phyloP scores from a whole-genome alignment of 1,140 invertebrate genomes.

The Drosophila elegans region DNA sequence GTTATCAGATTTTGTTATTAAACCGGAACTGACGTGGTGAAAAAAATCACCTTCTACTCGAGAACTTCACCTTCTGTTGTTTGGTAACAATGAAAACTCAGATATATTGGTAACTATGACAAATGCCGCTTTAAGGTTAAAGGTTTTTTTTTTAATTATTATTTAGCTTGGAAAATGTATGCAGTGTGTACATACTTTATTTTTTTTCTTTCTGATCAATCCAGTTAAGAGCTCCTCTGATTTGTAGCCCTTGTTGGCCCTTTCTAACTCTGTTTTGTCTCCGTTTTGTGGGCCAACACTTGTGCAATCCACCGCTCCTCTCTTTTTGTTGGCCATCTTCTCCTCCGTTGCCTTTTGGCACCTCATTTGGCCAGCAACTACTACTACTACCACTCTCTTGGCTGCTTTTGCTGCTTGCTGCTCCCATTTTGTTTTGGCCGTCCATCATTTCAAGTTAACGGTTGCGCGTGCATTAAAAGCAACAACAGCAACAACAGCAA shows the following conservation, averaged over 20 bases:
- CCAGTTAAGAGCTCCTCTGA: slow-evolving; percentile 8
- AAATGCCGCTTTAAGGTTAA: too few species aligned
- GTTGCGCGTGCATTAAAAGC: slow-evolving; percentile 50
- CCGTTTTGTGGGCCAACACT: slow-evolving; percentile 50
- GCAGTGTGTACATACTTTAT: background rate
- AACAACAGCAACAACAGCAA: slow-evolving; percentile 45
- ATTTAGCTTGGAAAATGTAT: background rate
- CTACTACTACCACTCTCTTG: slow-evolving; percentile 13
- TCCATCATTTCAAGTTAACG: slow-evolving; percentile 71
- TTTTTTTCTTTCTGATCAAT: background rate
- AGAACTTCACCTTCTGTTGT: background rate
- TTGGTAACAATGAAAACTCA: background rate
- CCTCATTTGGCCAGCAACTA: slow-evolving; percentile 43
- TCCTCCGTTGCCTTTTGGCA: slow-evolving; percentile 33
- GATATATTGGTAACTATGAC: too few species aligned
- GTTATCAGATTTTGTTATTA: slow-evolving; percentile 2
- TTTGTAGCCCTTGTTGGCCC: slow-evolving; percentile 6
- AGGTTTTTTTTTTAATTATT: too few species aligned
- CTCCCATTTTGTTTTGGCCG: slow-evolving; percentile 62
- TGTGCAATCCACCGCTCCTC: slow-evolving; percentile 33
- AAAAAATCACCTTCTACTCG: slow-evolving; percentile 1
- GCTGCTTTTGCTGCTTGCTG: slow-evolving; percentile 32
- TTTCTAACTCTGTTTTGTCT: slow-evolving; percentile 16
- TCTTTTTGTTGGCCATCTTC: background rate
- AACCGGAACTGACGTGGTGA: slow-evolving; percentile 15